A percentile compares a stretch with the other conserved stretches of the same genome.
phyloP scores from a whole-genome alignment of 2,888 invertebrate species.

The Phania funesta region DNA sequence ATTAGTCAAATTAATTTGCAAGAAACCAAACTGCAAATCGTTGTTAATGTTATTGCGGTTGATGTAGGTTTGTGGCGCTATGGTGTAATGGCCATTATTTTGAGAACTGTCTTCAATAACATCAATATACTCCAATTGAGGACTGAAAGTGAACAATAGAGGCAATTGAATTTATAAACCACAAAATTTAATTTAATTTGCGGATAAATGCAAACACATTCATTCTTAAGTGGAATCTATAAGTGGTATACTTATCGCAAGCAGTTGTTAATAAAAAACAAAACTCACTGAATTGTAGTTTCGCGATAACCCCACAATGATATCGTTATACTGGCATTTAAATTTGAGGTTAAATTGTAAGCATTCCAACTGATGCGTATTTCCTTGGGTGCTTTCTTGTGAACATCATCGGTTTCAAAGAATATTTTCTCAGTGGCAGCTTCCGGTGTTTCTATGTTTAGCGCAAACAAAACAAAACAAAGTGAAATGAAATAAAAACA shows the following conservation, averaged over 20 bases:
- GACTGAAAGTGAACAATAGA: conserved; percentile 78
- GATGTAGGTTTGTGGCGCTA: conserved; percentile 87
- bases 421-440: conserved; percentile 92
- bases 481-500: too few species aligned
- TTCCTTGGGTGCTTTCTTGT: conserved; percentile 87
- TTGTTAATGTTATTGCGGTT: conserved; percentile 86
- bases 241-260: neutral
- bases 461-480: neutral
- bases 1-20: conserved; percentile 92
- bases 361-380: conserved; percentile 91
- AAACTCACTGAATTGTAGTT: conserved; percentile 83
- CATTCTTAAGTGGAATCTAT: neutral
- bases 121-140: conserved; percentile 91
- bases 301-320: conserved; percentile 95
- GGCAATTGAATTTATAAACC: conserved; percentile 32
- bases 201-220: neutral
- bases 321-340: conserved; percentile 88
- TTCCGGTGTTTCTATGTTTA: conserved; percentile 89
- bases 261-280: conserved; percentile 54
- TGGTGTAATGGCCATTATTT: conserved; percentile 87
- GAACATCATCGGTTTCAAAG: conserved; percentile 87
- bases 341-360: conserved; percentile 90
- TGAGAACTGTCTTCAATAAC: conserved; percentile 84
- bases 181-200: neutral
- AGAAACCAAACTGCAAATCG: conserved; percentile 92